A percentile compares a stretch with the other conserved stretches of the same genome.
Evolutionary conservation across 1,140 invertebrate genomes (phyloP).

Genomic region (Spodoptera frugiperda): DNA sequence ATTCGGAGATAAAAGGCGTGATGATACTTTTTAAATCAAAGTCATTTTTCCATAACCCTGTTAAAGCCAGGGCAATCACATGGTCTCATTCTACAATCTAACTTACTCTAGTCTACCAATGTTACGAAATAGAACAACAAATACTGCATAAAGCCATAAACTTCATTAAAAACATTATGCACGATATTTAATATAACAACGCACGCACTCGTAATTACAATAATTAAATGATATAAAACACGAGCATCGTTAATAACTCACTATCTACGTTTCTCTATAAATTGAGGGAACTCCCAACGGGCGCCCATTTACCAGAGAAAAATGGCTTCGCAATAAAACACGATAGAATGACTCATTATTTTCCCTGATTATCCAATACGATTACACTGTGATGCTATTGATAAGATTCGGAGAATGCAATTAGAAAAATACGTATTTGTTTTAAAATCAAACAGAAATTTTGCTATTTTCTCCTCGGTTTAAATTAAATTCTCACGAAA

Average conservation of each 20-base stretch:
- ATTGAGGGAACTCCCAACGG: conserved; percentile 46
- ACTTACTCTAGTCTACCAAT: not conserved
- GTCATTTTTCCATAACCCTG: no score
- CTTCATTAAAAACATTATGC: conserved; percentile 7
- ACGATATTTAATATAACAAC: conserved; percentile 37
- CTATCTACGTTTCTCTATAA: conserved; percentile 45
- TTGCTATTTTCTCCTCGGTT: no score
- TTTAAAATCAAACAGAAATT: no score
- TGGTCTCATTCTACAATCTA: no score
- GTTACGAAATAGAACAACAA: not conserved
- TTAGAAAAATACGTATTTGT: not conserved
- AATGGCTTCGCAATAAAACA: conserved; percentile 50
- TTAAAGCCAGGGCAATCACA: no score
- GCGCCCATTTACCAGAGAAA: conserved; percentile 46
- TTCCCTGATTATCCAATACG: conserved; percentile 39
- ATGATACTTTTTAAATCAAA: no score
- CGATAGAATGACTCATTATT: conserved; percentile 48
- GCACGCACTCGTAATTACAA: conserved; percentile 11
- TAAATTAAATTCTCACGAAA: no score
- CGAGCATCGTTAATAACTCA: conserved; percentile 31
- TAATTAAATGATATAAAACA: conserved; percentile 43
- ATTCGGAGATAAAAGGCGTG: no score
- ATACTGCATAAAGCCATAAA: not conserved
- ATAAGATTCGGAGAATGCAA: conserved; percentile 16
- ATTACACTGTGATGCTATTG: conserved; percentile 26